A percentile compares a stretch with the other conserved stretches of the same genome.
Conservation (phyloP, 1,140 invertebrate genomes). For the Cepaea nemoralis region DNA sequence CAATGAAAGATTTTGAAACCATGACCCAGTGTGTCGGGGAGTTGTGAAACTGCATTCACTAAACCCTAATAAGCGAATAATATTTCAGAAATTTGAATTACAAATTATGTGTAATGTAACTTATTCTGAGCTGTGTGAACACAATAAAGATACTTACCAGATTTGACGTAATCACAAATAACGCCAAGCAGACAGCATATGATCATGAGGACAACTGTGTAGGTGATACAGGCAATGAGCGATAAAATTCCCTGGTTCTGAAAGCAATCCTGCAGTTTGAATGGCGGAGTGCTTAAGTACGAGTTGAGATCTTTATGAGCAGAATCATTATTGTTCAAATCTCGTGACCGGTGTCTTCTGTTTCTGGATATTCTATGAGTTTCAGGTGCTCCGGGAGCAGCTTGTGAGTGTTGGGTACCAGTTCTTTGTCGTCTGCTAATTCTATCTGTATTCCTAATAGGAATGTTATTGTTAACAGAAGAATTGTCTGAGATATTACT, state of each 20-base stretch:
- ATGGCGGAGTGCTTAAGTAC: background rate
- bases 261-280: constrained; percentile 32
- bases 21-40: no score
- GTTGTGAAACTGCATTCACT: no score
- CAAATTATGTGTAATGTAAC: no score
- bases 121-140: no score
- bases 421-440: background rate
- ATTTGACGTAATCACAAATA: background rate
- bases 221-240: background rate
- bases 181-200: background rate
- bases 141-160: constrained; percentile 3
- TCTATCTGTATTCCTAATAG: background rate
- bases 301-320: background rate
- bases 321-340: constrained; percentile 16
- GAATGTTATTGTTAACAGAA: background rate
- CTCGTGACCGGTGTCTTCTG: background rate
- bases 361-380: background rate
- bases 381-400: background rate
- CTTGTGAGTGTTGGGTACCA: background rate
- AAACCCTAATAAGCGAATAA: no score
- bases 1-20: no score
- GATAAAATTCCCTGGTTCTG: constrained; percentile 14
- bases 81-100: no score
- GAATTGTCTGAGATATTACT: background rate
- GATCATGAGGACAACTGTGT: constrained; percentile 17